Evolutionary conservation across 1,140 invertebrate species (phyloP).

Genomic region (Vollenhovia emeryi): DNA sequence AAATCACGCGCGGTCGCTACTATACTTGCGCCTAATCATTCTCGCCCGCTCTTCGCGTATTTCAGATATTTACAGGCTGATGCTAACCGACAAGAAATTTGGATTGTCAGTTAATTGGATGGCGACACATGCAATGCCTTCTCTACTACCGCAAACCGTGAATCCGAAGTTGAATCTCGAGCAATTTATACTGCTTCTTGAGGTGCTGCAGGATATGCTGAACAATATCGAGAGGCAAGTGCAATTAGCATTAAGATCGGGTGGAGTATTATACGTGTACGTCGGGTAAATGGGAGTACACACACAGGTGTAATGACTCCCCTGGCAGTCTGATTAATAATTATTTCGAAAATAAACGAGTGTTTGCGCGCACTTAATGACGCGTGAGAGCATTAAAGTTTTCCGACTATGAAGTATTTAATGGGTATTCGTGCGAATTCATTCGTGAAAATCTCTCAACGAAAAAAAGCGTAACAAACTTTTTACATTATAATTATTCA

Average conservation of each 20-base stretch:
- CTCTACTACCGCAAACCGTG: slow-evolving; percentile 96
- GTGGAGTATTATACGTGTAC: background rate
- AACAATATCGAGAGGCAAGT: slow-evolving; percentile 93
- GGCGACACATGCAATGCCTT: slow-evolving; percentile 97
- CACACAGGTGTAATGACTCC: background rate
- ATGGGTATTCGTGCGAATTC: background rate
- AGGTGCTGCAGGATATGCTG: slow-evolving; percentile 97
- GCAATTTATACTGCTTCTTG: slow-evolving; percentile 94
- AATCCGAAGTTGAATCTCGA: slow-evolving; percentile 96
- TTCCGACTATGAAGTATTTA: background rate
- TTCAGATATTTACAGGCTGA: slow-evolving; percentile 96
- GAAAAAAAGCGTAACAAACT: background rate
- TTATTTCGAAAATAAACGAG: background rate
- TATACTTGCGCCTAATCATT: background rate
- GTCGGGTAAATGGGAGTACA: background rate
- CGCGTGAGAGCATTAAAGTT: slow-evolving; percentile 8
- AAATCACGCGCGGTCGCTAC: background rate
- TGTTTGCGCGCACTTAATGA: background rate
- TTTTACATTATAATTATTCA: background rate
- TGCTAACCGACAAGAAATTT: slow-evolving; percentile 96
- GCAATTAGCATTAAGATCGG: background rate
- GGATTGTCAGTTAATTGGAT: slow-evolving; percentile 96
- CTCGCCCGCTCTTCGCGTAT: background rate
- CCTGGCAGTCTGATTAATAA: background rate
- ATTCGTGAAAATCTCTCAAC: background rate